phyloP scores from a whole-genome alignment of 2,797 vertebrate genomes.

The Cossypha heuglini region DNA sequence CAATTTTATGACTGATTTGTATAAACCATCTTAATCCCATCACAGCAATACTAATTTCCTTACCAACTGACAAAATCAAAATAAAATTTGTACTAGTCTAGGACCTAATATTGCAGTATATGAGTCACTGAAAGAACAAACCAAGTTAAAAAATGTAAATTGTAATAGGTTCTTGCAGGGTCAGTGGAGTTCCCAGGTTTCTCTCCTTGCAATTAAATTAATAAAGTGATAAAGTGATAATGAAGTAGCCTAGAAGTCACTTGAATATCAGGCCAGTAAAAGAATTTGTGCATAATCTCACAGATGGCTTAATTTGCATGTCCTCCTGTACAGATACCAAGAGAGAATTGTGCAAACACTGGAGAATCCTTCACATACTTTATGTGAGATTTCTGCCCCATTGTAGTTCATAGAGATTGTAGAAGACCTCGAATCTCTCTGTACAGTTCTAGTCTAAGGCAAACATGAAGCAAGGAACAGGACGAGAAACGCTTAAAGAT shows the following conservation, averaged over 20 bases:
- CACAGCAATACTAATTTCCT: not conserved
- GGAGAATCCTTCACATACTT: conserved; percentile 4
- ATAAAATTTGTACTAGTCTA: not conserved
- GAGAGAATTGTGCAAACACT: conserved; percentile 2
- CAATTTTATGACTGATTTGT: not conserved
- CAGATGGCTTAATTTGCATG: conserved; percentile 40
- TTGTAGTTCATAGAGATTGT: not conserved
- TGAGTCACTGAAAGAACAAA: not conserved
- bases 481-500: not conserved
- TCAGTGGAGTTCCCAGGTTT: not conserved
- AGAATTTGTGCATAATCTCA: not conserved
- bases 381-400: not conserved
- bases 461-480: not conserved
- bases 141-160: not conserved
- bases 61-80: not conserved
- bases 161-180: not conserved
- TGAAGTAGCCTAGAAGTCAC: not conserved
- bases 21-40: not conserved
- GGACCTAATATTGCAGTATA: not conserved
- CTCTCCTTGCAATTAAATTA: not conserved
- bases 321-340: not conserved
- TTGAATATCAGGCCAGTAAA: not conserved
- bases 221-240: not conserved
- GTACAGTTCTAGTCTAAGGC: not conserved
- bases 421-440: not conserved